phyloP scores from a whole-genome alignment of 1,140 invertebrate species.

The Bombus picipes region DNA sequence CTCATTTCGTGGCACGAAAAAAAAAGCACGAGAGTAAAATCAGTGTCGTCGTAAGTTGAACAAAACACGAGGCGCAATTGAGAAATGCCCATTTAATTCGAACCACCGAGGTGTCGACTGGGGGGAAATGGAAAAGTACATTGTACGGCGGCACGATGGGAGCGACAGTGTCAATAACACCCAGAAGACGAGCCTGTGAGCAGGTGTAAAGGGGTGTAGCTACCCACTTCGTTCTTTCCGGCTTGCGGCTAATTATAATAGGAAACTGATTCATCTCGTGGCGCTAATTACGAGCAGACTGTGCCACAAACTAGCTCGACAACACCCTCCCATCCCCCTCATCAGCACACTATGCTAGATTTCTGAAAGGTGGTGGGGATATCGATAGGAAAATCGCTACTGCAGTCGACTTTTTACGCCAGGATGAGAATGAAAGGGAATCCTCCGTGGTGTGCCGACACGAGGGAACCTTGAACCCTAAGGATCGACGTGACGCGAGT shows the following conservation, averaged over 20 bases:
- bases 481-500: not conserved
- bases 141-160: conserved; percentile 37
- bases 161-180: conserved; percentile 46
- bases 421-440: conserved; percentile 43
- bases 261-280: conserved; percentile 60
- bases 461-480: conserved; percentile 37
- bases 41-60: not conserved
- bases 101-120: not conserved
- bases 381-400: conserved; percentile 40
- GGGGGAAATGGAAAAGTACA: conserved; percentile 3
- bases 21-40: not conserved
- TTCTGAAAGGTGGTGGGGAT: not conserved
- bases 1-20: no score
- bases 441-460: not conserved
- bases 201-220: conserved; percentile 32
- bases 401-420: conserved; percentile 18
- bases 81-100: conserved; percentile 20
- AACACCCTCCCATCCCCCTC: not conserved
- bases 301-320: not conserved
- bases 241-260: conserved; percentile 61
- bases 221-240: conserved; percentile 62
- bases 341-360: not conserved
- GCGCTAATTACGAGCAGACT: conserved; percentile 61
- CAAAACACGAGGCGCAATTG: not conserved
- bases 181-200: not conserved